These are phyloP conservation scores for Thecophora atra DNA, from an alignment of 2,888 invertebrate species.

Conservation along the genomic window DNA sequence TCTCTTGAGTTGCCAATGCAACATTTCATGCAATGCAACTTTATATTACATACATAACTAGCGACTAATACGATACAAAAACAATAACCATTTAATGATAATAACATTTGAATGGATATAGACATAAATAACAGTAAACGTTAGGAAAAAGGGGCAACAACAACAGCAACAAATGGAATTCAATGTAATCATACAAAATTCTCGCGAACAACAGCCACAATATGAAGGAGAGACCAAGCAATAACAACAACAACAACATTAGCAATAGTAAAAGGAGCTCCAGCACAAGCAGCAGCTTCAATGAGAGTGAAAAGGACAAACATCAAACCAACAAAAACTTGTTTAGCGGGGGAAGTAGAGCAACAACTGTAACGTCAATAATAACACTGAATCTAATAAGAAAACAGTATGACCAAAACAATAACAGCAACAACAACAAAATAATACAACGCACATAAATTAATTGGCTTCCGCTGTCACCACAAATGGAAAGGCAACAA, in stretches of 20 bases:
- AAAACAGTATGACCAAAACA: not conserved
- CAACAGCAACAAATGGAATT: not conserved
- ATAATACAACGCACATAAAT: slow-evolving; percentile 26
- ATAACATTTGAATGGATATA: too few relatives aligned
- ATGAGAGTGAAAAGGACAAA: not conserved
- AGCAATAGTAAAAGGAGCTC: not conserved
- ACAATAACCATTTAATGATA: not conserved
- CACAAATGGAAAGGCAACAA: not conserved
- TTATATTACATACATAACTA: too few relatives aligned
- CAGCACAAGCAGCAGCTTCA: not conserved
- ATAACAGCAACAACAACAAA: slow-evolving; percentile 10
- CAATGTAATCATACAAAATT: too few relatives aligned
- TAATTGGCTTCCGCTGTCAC: slow-evolving; percentile 28
- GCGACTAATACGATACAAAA: too few relatives aligned
- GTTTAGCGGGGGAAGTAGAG: not conserved
- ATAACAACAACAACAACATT: not conserved
- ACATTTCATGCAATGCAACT: too few relatives aligned
- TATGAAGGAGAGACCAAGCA: too few relatives aligned
- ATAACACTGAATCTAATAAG: not conserved
- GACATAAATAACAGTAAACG: not conserved
- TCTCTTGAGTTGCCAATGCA: slow-evolving; percentile 6
- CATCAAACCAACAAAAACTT: not conserved
- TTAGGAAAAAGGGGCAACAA: not conserved
- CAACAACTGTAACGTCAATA: not conserved
- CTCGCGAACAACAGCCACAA: too few relatives aligned